These are phyloP conservation scores for Heliocidaris tuberculata DNA, from an alignment of 35 echinoderm and acorn worm species.

Conservation along the genomic window DNA sequence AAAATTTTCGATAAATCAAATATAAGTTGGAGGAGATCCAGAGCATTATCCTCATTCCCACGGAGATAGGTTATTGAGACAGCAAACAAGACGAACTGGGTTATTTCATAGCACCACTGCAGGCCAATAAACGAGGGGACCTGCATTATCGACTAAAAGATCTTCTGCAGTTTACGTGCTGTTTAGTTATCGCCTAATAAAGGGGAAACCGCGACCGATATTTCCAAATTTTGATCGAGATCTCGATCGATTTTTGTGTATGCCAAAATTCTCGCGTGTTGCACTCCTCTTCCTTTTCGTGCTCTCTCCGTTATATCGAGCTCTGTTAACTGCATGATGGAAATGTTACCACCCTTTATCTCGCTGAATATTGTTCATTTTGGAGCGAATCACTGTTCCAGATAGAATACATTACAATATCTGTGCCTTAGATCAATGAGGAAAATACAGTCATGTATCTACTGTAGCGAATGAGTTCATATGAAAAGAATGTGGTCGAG, in stretches of 20 bases:
- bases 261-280: not conserved
- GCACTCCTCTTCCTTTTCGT: not conserved
- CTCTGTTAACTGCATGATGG: not conserved
- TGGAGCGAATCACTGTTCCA: not conserved
- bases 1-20: not conserved
- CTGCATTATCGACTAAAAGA: not conserved
- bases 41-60: not conserved
- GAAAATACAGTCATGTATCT: not conserved
- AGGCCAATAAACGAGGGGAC: not conserved
- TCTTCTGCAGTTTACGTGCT: conserved; percentile 15
- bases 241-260: not conserved
- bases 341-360: not conserved
- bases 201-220: conserved; percentile 7
- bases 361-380: not conserved
- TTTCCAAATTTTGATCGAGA: not conserved
- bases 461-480: not conserved
- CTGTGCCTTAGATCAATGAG: not conserved
- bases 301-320: not conserved
- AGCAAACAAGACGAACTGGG: not conserved
- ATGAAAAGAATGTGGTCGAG: not conserved
- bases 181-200: conserved; percentile 18
- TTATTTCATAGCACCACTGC: not conserved
- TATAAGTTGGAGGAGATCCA: not conserved
- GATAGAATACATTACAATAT: not conserved
- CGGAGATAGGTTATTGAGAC: not conserved